phyloP scores from a whole-genome alignment of 2,113 vertebrate species.

The Xyrauchen texanus region DNA sequence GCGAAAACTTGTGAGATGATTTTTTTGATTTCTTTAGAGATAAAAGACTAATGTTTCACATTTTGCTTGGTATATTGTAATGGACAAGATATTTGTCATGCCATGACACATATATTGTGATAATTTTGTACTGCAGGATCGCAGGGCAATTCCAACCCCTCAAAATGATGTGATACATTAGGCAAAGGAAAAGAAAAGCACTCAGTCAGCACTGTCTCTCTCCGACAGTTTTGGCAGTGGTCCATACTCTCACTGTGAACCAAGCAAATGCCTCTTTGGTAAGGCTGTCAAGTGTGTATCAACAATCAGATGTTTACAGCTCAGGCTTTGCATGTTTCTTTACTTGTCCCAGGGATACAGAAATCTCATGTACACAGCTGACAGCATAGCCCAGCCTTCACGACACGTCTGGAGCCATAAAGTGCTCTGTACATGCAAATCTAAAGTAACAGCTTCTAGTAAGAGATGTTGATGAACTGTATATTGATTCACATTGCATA shows the following conservation, averaged over 20 bases:
- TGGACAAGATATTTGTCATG: background rate
- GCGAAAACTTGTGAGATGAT: no score
- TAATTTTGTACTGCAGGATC: background rate
- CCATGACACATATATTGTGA: background rate
- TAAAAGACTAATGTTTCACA: no score
- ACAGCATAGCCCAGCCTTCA: background rate
- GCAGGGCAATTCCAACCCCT: background rate
- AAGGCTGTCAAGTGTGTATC: constrained; percentile 33
- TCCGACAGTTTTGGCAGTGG: constrained; percentile 3
- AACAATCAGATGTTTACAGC: constrained; percentile 55
- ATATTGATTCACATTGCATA: background rate
- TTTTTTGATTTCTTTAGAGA: no score
- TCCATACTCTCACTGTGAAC: constrained; percentile 28
- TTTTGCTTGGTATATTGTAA: background rate
- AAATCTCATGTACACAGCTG: background rate
- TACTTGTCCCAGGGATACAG: background rate
- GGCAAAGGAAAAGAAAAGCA: constrained; percentile 24
- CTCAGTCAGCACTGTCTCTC: background rate
- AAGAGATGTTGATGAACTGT: constrained; percentile 3
- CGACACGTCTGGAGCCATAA: background rate
- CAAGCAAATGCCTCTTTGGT: constrained; percentile 32
- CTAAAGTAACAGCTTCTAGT: background rate
- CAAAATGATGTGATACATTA: constrained; percentile 11
- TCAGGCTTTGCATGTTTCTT: constrained; percentile 35
- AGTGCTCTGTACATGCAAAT: constrained; percentile 22